These are phyloP conservation scores for Leptinotarsa peninsularis DNA, from an alignment of 2,888 invertebrate species.

Conservation along the genomic window DNA sequence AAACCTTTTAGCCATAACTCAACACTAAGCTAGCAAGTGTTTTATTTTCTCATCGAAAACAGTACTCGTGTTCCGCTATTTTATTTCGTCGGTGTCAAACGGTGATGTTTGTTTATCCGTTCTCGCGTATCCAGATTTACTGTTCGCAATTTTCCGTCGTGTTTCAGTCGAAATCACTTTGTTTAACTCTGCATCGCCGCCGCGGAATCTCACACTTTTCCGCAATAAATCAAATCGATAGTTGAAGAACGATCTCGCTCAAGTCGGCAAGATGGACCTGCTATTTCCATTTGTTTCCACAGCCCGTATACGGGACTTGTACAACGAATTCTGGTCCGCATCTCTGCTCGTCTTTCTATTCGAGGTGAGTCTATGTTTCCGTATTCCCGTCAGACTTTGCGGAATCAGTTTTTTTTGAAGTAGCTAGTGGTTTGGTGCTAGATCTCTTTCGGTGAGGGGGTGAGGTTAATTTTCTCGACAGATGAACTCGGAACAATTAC, in stretches of 20 bases:
- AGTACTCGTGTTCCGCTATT: no score
- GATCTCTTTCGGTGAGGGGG: no score
- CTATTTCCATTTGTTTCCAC: slow-evolving; percentile 2
- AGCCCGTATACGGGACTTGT: not conserved
- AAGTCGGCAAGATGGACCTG: not conserved
- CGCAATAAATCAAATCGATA: slow-evolving; percentile 9
- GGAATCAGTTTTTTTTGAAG: no score
- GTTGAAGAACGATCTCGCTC: not conserved
- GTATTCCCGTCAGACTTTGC: not conserved
- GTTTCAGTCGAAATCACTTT: not conserved
- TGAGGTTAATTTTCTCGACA: no score
- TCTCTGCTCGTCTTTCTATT: not conserved
- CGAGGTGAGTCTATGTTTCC: not conserved
- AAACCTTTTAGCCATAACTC: no score
- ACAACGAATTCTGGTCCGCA: not conserved
- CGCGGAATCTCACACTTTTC: not conserved
- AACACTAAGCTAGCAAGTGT: no score
- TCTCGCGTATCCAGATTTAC: no score
- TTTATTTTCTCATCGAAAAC: no score
- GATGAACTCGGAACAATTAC: no score
- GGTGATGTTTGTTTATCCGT: no score
- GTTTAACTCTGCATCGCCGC: not conserved
- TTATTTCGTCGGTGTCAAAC: no score
- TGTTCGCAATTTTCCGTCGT: not conserved
- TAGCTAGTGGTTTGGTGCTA: no score